These are phyloP conservation scores for Hemiscyllium ocellatum DNA, from an alignment of 2,113 vertebrate species.

Conservation along the genomic window DNA sequence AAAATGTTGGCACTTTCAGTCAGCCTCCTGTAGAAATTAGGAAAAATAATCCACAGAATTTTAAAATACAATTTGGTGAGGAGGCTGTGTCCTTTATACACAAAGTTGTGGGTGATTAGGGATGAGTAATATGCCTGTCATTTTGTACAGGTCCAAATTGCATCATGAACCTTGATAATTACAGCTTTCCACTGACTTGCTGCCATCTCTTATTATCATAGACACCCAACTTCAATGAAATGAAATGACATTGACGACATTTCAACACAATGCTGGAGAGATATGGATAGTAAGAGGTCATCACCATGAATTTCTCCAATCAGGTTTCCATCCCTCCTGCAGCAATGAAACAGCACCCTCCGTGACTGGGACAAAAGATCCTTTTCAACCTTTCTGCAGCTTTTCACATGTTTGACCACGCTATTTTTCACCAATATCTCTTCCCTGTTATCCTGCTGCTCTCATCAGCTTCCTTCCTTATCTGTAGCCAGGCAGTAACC, in stretches of 20 bases:
- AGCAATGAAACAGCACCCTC: not conserved
- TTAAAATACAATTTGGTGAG: not conserved
- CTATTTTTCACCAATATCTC: too few relatives aligned
- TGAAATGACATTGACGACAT: not conserved
- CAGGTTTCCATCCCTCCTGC: not conserved
- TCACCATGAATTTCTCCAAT: not conserved
- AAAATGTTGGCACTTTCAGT: not conserved
- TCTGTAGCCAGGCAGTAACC: too few relatives aligned
- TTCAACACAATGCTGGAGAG: not conserved
- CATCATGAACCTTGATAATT: conserved; percentile 15
- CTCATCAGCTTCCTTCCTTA: too few relatives aligned
- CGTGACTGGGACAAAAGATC: too few relatives aligned
- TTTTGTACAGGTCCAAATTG: not conserved
- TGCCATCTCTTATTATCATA: not conserved
- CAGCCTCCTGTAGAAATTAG: not conserved
- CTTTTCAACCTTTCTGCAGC: too few relatives aligned
- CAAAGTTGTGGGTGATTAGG: not conserved
- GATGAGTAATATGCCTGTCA: conserved; percentile 14
- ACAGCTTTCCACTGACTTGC: conserved; percentile 3
- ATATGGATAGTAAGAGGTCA: not conserved
- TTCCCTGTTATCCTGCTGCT: too few relatives aligned
- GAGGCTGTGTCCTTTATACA: not conserved
- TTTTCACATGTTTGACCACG: too few relatives aligned
- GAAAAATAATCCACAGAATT: not conserved
- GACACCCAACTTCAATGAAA: not conserved